Conservation (phyloP, 2,113 vertebrate species). For the Cyanocitta stelleri region DNA sequence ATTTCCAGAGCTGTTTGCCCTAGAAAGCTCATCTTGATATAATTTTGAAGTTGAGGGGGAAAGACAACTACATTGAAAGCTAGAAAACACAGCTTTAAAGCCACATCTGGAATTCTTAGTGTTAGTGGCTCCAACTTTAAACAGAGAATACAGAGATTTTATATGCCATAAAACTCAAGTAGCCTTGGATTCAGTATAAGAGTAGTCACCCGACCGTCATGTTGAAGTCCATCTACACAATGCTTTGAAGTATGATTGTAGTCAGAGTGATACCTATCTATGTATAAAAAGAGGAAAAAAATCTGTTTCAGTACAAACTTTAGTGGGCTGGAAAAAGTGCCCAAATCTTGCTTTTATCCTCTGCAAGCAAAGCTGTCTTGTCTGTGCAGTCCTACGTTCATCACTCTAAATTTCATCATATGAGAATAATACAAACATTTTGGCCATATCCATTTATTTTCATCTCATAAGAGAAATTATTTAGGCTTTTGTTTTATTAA, state of each 20-base stretch:
- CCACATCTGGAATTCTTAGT: slow-evolving; percentile 52
- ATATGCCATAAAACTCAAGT: slow-evolving; percentile 23
- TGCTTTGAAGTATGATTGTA: slow-evolving; percentile 8
- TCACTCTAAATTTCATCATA: not conserved
- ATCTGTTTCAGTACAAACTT: not conserved
- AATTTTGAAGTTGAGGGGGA: not conserved
- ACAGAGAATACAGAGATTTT: not conserved
- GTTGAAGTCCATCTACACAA: not conserved
- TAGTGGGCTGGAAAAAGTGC: not conserved
- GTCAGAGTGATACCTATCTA: not conserved
- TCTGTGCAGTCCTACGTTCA: not conserved
- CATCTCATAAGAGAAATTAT: not conserved
- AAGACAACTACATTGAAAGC: not conserved
- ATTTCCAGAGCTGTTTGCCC: not conserved
- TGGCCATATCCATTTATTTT: not conserved
- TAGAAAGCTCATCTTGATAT: slow-evolving; percentile 44
- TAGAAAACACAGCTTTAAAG: slow-evolving; percentile 25
- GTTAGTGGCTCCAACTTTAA: slow-evolving; percentile 31
- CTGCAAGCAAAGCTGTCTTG: not conserved
- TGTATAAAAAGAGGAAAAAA: not conserved
- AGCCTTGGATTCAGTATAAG: slow-evolving; percentile 28
- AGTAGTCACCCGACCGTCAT: not conserved
- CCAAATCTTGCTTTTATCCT: not conserved
- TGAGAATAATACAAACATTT: not conserved
- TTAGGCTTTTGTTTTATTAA: not conserved